phyloP scores from a whole-genome alignment of 2,888 invertebrate genomes.

The Tridacna gigas region DNA sequence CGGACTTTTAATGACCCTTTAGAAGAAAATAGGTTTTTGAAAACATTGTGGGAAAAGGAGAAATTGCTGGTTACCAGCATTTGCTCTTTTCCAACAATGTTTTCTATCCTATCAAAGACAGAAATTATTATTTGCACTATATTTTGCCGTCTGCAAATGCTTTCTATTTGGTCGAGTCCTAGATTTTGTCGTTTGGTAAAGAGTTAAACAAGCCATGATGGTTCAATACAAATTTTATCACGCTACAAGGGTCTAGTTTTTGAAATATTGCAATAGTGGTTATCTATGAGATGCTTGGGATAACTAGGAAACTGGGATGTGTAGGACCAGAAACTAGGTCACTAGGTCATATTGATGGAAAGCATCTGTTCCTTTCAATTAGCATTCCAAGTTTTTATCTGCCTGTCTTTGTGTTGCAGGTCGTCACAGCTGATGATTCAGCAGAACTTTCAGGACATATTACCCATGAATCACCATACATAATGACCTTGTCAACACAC shows the following conservation, averaged over 20 bases:
- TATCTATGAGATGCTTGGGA: no score
- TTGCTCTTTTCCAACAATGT: not conserved
- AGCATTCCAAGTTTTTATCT: no score
- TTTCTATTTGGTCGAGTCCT: not conserved
- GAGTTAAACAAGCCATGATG: no score
- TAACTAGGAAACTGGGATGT: no score
- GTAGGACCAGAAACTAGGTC: no score
- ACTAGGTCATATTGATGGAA: no score
- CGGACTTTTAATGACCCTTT: no score
- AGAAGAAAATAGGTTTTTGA: not conserved
- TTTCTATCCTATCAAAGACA: not conserved
- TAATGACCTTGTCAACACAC: slow-evolving; percentile 36
- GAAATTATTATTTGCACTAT: not conserved
- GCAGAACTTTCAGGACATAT: slow-evolving; percentile 44
- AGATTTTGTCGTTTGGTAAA: not conserved
- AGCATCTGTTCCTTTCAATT: no score
- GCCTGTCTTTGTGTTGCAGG: not conserved
- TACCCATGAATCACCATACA: slow-evolving; percentile 52
- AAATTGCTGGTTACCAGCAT: not conserved
- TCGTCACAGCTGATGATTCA: slow-evolving; percentile 32
- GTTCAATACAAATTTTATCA: no score
- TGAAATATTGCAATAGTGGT: no score
- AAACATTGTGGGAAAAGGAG: not conserved
- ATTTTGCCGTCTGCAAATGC: not conserved
- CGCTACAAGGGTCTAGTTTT: no score